A percentile compares a stretch with the other conserved stretches of the same genome.
These are phyloP conservation scores for Choristoneura rosaceana DNA, from an alignment of 2,888 invertebrate genomes.

Conservation along the genomic window DNA sequence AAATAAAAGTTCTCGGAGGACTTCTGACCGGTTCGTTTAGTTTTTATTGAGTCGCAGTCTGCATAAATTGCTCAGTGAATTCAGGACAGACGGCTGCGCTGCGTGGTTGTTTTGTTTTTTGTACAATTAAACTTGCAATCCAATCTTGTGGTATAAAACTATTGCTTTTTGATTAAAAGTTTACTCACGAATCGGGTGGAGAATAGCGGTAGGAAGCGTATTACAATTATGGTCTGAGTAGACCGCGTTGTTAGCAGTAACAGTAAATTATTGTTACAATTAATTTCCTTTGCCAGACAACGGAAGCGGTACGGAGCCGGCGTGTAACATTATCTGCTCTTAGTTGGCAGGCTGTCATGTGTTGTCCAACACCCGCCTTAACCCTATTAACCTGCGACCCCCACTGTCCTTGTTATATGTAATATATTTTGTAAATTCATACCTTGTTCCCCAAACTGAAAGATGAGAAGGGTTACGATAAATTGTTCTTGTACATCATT, in stretches of 20 bases:
- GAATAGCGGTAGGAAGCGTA: neutral
- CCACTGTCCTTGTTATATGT: conserved; percentile 40
- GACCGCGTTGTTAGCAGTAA: conserved; percentile 3
- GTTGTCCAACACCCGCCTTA: conserved; percentile 50
- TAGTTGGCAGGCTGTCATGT: conserved; percentile 45
- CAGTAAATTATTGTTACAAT: conserved; percentile 36
- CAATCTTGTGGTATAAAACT: conserved; percentile 30
- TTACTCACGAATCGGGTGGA: neutral
- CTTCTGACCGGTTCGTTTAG: conserved; percentile 51
- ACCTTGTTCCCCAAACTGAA: conserved; percentile 35
- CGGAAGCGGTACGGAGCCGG: neutral
- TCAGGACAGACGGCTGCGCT: conserved; percentile 6
- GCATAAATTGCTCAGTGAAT: conserved; percentile 35
- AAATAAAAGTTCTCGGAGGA: conserved; percentile 55
- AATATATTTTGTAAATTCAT: conserved; percentile 42
- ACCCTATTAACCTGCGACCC: conserved; percentile 64
- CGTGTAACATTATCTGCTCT: conserved; percentile 36
- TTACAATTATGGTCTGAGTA: conserved; percentile 11
- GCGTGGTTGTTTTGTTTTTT: conserved; percentile 22
- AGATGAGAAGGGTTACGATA: conserved; percentile 46
- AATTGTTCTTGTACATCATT: conserved; percentile 36
- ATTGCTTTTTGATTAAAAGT: conserved; percentile 25
- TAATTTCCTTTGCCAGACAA: conserved; percentile 26
- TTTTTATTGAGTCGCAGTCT: conserved; percentile 55
- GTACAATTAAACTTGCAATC: conserved; percentile 31